These are phyloP conservation scores for Pyrgilauda ruficollis DNA, from an alignment of 2,113 vertebrate genomes.

Conservation along the genomic window DNA sequence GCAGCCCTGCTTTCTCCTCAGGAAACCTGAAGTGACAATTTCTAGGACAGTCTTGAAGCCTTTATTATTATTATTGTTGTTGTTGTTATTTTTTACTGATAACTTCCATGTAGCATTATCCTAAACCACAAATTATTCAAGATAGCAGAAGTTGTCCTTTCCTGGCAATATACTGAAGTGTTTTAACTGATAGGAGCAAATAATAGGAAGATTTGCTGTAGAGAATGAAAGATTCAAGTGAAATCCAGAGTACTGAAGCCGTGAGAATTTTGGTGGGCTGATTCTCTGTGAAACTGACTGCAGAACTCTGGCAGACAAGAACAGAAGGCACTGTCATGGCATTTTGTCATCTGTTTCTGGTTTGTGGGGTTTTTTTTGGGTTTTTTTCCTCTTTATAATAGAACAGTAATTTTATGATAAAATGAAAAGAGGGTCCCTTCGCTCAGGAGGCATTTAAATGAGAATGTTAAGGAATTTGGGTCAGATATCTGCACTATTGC, in stretches of 20 bases:
- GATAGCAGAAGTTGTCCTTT: background rate
- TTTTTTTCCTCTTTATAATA: background rate
- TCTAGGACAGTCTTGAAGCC: background rate
- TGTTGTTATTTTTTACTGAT: background rate
- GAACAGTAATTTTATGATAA: background rate
- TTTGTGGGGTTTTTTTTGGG: background rate
- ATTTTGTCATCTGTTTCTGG: background rate
- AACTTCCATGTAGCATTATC: background rate
- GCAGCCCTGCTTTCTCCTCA: background rate
- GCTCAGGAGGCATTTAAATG: background rate
- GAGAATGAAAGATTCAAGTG: background rate
- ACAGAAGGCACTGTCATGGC: fast-evolving
- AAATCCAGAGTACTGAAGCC: background rate
- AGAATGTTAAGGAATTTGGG: background rate
- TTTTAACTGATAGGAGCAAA: background rate
- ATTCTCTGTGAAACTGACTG: background rate
- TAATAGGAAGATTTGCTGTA: background rate
- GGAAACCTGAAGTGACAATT: background rate
- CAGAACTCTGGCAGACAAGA: background rate
- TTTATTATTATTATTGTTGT: background rate
- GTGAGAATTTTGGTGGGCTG: background rate
- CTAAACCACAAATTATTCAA: background rate
- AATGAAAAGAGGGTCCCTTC: background rate
- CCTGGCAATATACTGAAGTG: background rate
- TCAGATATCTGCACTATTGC: background rate